phyloP scores from a whole-genome alignment of 2,888 invertebrate genomes.

The Coecobrya sp. region DNA sequence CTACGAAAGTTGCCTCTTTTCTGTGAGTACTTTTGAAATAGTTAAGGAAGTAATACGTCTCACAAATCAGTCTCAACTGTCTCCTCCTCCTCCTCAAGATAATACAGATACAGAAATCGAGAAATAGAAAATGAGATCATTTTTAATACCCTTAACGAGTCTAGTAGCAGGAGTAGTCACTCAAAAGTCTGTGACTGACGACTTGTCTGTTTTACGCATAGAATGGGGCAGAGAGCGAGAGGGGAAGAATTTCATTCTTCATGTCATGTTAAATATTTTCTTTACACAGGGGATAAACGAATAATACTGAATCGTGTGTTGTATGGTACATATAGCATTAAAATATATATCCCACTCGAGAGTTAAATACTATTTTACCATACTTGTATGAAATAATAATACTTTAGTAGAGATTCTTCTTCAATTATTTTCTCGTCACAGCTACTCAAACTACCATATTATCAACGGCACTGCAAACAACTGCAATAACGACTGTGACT shows the following conservation, averaged over 20 bases:
- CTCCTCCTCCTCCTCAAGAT: conserved; percentile 72
- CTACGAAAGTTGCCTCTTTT: conserved; percentile 32
- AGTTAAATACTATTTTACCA: conserved; percentile 34
- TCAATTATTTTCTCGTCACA: conserved; percentile 32
- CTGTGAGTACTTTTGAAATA: conserved; percentile 53
- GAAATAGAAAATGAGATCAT: conserved; percentile 79
- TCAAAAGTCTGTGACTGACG: conserved; percentile 63
- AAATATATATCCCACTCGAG: not conserved
- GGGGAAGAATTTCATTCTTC: conserved; percentile 27
- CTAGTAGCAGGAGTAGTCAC: conserved; percentile 56
- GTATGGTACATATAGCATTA: not conserved
- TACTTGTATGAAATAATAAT: conserved; percentile 21
- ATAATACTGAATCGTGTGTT: conserved; percentile 7
- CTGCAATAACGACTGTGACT: conserved; percentile 5
- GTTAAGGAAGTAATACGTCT: conserved; percentile 72
- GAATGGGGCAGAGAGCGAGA: not conserved
- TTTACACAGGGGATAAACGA: not conserved
- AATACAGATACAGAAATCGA: conserved; percentile 67
- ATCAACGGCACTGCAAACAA: conserved; percentile 4
- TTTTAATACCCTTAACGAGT: conserved; percentile 74
- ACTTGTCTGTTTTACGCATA: conserved; percentile 46
- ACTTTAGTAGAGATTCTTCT: conserved; percentile 63
- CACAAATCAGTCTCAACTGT: conserved; percentile 78
- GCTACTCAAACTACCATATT: not conserved
- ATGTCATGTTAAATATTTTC: conserved; percentile 16